phyloP scores from a whole-genome alignment of 2,797 vertebrate species.

The Poeciliopsis gracilis region DNA sequence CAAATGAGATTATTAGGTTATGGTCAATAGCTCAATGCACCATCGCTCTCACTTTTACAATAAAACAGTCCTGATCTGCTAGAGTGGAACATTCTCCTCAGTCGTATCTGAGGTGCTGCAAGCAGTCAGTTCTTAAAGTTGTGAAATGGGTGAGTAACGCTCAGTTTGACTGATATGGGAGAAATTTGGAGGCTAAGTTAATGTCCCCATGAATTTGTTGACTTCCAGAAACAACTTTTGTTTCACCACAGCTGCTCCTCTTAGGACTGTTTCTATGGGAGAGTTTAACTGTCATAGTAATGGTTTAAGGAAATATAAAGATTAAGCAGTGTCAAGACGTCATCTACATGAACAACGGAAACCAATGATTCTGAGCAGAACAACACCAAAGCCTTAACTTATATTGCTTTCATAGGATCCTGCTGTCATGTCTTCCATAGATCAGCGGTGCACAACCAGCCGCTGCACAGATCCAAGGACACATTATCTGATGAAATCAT shows the following conservation, averaged over 20 bases:
- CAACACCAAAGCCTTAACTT: background rate
- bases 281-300: background rate
- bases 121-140: background rate
- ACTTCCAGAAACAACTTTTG: background rate
- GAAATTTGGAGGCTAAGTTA: background rate
- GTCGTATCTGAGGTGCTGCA: background rate
- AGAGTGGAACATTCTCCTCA: background rate
- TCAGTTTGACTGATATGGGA: background rate
- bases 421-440: background rate
- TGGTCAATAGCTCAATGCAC: background rate
- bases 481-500: background rate
- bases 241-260: background rate
- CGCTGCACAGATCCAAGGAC: background rate
- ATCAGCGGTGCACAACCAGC: background rate
- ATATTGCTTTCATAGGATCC: background rate
- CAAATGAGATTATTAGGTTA: background rate
- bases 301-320: background rate
- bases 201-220: background rate
- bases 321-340: background rate
- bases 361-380: background rate
- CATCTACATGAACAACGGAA: background rate
- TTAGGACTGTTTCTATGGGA: background rate
- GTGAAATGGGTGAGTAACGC: background rate
- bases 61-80: background rate
- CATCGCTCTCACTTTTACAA: background rate